A percentile compares a stretch with the other conserved stretches of the same genome.
Conservation (phyloP, 2,113 vertebrate species). For the Limanda limanda region DNA sequence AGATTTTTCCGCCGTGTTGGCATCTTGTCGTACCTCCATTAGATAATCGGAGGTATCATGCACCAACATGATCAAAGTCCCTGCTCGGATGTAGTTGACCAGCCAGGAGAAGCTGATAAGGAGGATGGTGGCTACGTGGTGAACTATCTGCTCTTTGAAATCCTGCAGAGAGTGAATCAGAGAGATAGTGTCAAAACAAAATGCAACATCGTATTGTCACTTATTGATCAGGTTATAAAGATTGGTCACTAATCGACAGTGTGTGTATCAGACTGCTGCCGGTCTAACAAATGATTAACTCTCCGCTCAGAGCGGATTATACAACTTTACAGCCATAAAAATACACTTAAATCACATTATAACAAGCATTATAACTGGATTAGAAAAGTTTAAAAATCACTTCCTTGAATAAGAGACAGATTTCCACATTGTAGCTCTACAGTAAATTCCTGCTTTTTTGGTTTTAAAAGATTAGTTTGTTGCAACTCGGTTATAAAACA, state of each 20-base stretch:
- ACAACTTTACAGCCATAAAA: background rate
- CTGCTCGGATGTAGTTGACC: slow-evolving; percentile 92
- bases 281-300: slow-evolving; percentile 61
- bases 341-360: background rate
- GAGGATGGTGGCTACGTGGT: slow-evolving; percentile 92
- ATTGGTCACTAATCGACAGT: slow-evolving; percentile 39
- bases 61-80: slow-evolving; percentile 93
- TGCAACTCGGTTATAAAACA: slow-evolving; percentile 26
- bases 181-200: background rate
- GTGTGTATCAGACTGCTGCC: background rate
- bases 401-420: background rate
- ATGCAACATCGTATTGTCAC: slow-evolving; percentile 31
- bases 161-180: slow-evolving; percentile 79
- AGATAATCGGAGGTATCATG: slow-evolving; percentile 93
- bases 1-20: background rate
- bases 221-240: slow-evolving; percentile 56
- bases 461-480: slow-evolving; percentile 35
- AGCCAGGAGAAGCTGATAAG: slow-evolving; percentile 96
- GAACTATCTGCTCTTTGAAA: slow-evolving; percentile 95
- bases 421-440: slow-evolving; percentile 21
- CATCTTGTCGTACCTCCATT: slow-evolving; percentile 86
- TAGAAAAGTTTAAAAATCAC: slow-evolving; percentile 22
- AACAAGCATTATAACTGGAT: background rate
- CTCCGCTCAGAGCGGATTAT: background rate
- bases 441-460: background rate